Evolutionary conservation across 2,113 vertebrate species (phyloP).

Genomic region (Carassius carassius): DNA sequence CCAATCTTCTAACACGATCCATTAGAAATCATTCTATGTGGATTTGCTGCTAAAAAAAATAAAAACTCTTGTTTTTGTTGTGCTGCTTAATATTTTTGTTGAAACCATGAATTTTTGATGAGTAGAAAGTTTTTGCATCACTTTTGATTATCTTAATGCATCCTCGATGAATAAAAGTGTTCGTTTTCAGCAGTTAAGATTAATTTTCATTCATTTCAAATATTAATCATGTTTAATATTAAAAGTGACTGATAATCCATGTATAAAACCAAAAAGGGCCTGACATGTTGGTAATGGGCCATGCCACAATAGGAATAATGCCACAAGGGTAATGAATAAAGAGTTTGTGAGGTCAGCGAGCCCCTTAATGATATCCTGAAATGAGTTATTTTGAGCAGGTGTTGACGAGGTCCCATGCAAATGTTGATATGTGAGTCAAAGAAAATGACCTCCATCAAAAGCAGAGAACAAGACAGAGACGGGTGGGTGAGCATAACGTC

Average conservation of each 20-base stretch:
- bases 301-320: background rate
- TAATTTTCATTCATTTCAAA: background rate
- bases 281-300: background rate
- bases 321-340: background rate
- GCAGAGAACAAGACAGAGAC: constrained; percentile 43
- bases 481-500: constrained; percentile 55
- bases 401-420: constrained; percentile 58
- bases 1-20: background rate
- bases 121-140: background rate
- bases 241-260: background rate
- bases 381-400: constrained; percentile 53
- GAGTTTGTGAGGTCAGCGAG: constrained; percentile 28
- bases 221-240: background rate
- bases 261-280: background rate
- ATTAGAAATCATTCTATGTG: background rate
- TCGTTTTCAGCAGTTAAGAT: background rate
- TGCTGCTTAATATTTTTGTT: background rate
- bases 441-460: constrained; percentile 55
- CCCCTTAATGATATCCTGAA: constrained; percentile 20
- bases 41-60: too few relatives aligned
- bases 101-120: background rate
- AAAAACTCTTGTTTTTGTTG: background rate
- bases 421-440: constrained; percentile 58
- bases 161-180: background rate
- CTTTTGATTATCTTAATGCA: background rate